These are phyloP conservation scores for Rhinichthys klamathensis DNA, from an alignment of 2,113 vertebrate species.

Conservation along the genomic window DNA sequence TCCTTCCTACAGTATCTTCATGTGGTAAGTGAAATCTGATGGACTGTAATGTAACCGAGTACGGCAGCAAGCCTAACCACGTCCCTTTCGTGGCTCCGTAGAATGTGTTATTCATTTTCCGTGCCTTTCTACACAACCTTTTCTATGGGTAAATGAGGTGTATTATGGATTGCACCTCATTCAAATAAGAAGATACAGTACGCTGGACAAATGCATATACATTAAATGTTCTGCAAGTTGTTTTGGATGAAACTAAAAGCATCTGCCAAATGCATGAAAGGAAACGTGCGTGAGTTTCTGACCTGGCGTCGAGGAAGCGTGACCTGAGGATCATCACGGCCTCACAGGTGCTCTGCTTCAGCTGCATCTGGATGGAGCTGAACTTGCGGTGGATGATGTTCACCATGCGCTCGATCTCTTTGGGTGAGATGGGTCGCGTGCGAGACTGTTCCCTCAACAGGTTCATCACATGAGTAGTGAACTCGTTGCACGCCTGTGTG, in stretches of 20 bases:
- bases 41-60: no score
- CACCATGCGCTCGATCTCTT: slow-evolving; percentile 91
- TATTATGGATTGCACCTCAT: background rate
- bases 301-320: slow-evolving; percentile 90
- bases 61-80: no score
- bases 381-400: slow-evolving; percentile 91
- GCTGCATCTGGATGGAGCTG: slow-evolving; percentile 92
- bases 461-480: slow-evolving; percentile 91
- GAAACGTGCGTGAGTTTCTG: background rate
- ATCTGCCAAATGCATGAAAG: no score
- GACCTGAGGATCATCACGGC: slow-evolving; percentile 91
- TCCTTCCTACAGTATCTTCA: no score
- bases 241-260: background rate
- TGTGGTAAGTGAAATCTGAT: no score
- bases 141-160: background rate
- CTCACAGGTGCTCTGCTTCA: slow-evolving; percentile 91
- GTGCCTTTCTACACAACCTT: no score
- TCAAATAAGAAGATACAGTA: background rate
- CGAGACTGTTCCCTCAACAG: slow-evolving; percentile 88
- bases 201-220: background rate
- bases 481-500: slow-evolving; percentile 88
- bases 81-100: no score
- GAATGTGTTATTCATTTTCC: no score
- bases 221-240: background rate
- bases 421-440: slow-evolving; percentile 89